phyloP scores from a whole-genome alignment of 2,797 vertebrate genomes.

The Chromobotia macracanthus region DNA sequence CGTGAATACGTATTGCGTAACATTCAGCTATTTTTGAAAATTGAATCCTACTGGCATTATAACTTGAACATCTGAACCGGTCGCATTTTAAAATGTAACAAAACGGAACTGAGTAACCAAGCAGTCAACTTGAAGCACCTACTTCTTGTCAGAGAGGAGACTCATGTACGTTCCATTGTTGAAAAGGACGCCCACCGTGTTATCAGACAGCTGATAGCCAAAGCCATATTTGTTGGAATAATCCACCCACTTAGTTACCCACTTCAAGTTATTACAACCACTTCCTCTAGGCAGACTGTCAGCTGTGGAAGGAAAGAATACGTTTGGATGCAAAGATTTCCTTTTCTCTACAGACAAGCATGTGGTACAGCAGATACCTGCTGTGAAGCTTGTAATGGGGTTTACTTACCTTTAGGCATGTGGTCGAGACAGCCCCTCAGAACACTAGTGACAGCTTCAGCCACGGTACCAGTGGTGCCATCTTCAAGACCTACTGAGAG shows the following conservation, averaged over 20 bases:
- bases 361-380: background rate
- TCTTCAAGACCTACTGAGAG: constrained; percentile 87
- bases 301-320: constrained; percentile 64
- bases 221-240: constrained; percentile 99
- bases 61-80: background rate
- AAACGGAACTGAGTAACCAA: constrained; percentile 29
- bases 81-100: constrained; percentile 6
- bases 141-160: constrained; percentile 96
- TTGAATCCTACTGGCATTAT: background rate
- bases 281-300: constrained; percentile 86
- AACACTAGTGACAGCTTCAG: constrained; percentile 91
- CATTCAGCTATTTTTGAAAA: background rate
- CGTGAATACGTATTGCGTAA: background rate
- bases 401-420: constrained; percentile 85
- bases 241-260: constrained; percentile 99
- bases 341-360: constrained; percentile 10
- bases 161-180: constrained; percentile 99
- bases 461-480: constrained; percentile 90
- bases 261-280: constrained; percentile 86
- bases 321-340: constrained; percentile 9
- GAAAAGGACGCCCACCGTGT: constrained; percentile 96
- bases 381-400: constrained; percentile 8
- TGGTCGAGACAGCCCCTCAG: constrained; percentile 91
- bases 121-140: constrained; percentile 63
- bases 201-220: constrained; percentile 97